Evolutionary conservation across 2,113 vertebrate genomes (phyloP).

Genomic region (Phaethon lepturus): DNA sequence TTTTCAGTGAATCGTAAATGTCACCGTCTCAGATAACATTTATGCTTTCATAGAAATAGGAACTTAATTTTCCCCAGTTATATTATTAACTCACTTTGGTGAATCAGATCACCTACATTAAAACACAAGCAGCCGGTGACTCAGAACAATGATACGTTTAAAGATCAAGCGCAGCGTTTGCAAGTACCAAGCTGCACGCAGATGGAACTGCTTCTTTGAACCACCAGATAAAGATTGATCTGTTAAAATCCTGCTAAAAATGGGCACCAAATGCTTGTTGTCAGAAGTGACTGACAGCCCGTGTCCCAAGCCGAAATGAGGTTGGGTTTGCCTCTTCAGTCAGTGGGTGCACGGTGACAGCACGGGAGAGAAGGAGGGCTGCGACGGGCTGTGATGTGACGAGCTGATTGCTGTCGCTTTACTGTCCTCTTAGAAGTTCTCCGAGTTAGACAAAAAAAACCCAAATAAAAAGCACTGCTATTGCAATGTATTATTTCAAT

Average conservation of each 20-base stretch:
- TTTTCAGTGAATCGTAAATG: constrained; percentile 37
- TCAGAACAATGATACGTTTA: constrained; percentile 19
- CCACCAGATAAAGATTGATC: constrained; percentile 50
- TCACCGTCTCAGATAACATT: constrained; percentile 34
- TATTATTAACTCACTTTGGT: constrained; percentile 49
- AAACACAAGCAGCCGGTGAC: constrained; percentile 8
- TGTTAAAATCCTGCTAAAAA: constrained; percentile 56
- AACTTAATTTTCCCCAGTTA: constrained; percentile 30
- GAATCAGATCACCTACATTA: constrained; percentile 47
- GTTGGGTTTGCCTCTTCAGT: constrained; percentile 40
- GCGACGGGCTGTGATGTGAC: background rate
- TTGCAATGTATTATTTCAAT: background rate
- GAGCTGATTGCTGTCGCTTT: background rate
- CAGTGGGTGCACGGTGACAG: background rate
- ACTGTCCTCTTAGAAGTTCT: background rate
- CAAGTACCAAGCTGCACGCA: constrained; percentile 17
- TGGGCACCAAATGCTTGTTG: constrained; percentile 56
- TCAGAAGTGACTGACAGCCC: constrained; percentile 63
- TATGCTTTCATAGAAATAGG: constrained; percentile 50
- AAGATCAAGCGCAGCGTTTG: background rate
- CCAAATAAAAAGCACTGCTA: background rate
- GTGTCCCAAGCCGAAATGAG: constrained; percentile 15
- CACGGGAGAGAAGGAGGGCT: background rate
- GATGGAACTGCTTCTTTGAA: constrained; percentile 52
- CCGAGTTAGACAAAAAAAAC: background rate